phyloP scores from a whole-genome alignment of 2,113 vertebrate genomes.

The Muntiacus muntjak region DNA sequence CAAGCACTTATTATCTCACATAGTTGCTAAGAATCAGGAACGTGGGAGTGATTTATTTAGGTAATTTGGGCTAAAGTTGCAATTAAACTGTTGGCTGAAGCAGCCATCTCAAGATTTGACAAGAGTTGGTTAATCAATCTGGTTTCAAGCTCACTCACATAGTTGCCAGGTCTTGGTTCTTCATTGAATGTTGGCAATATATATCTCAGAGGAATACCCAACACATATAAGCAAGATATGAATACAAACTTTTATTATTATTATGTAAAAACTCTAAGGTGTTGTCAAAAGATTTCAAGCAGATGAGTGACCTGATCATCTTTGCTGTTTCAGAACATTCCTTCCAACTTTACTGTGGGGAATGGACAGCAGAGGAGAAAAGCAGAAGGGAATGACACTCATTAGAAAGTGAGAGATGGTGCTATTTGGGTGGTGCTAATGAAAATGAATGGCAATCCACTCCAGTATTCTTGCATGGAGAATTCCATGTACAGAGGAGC shows the following conservation, averaged over 20 bases:
- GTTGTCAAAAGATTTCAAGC: background rate
- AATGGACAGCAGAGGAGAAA: background rate
- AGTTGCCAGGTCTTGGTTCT: background rate
- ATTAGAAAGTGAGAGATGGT: background rate
- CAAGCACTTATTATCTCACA: background rate
- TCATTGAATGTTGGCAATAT: background rate
- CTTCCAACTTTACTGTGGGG: background rate
- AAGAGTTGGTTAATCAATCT: background rate
- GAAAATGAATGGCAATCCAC: background rate
- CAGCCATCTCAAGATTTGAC: background rate
- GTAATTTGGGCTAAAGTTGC: background rate
- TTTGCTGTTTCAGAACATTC: background rate
- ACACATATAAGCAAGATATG: background rate
- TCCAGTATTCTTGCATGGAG: no score
- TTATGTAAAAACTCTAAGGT: background rate
- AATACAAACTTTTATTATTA: background rate
- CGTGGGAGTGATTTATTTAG: background rate
- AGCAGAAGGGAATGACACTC: background rate
- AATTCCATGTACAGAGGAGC: no score
- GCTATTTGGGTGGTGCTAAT: background rate
- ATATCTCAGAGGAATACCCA: background rate
- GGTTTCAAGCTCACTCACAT: background rate
- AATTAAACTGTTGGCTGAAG: background rate
- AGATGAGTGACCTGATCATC: background rate
- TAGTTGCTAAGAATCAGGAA: conserved; percentile 1